phyloP scores from a whole-genome alignment of 2,113 vertebrate species.

The Triplophysa rosa region DNA sequence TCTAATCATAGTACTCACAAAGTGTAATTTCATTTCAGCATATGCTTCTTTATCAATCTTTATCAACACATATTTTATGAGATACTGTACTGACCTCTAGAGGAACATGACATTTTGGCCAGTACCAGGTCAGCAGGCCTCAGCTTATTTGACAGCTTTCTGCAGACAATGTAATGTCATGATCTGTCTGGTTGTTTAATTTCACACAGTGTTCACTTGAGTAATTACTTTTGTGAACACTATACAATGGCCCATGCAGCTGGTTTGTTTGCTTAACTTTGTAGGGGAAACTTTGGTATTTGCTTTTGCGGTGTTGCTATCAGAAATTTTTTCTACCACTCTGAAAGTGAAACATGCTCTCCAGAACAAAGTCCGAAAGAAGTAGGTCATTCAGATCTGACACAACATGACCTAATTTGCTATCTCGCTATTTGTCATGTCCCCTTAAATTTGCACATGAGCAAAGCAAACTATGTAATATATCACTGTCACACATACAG shows the following conservation, averaged over 20 bases:
- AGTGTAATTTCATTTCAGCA: background rate
- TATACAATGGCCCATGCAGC: background rate
- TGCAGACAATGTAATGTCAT: background rate
- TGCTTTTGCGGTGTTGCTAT: slow-evolving; percentile 7
- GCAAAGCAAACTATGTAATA: slow-evolving; percentile 7
- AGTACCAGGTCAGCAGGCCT: background rate
- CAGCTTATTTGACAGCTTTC: background rate
- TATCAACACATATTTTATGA: background rate
- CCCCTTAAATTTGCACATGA: slow-evolving; percentile 18
- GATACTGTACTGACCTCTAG: slow-evolving; percentile 46
- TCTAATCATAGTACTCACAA: background rate
- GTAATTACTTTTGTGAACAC: background rate
- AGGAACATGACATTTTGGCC: slow-evolving; percentile 22
- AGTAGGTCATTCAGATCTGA: slow-evolving; percentile 47
- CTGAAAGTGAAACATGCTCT: slow-evolving; percentile 42
- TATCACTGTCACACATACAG: slow-evolving; percentile 19
- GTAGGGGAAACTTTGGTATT: background rate
- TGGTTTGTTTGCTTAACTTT: slow-evolving; percentile 7
- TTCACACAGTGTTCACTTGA: background rate
- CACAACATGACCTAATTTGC: slow-evolving; percentile 43
- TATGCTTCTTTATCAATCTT: background rate
- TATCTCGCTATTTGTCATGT: slow-evolving; percentile 21
- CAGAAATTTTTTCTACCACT: slow-evolving; percentile 19
- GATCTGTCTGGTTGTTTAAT: background rate
- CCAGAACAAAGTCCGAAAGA: slow-evolving; percentile 34